These are phyloP conservation scores for Micronisus gabar DNA, from an alignment of 2,113 vertebrate genomes.

Conservation along the genomic window DNA sequence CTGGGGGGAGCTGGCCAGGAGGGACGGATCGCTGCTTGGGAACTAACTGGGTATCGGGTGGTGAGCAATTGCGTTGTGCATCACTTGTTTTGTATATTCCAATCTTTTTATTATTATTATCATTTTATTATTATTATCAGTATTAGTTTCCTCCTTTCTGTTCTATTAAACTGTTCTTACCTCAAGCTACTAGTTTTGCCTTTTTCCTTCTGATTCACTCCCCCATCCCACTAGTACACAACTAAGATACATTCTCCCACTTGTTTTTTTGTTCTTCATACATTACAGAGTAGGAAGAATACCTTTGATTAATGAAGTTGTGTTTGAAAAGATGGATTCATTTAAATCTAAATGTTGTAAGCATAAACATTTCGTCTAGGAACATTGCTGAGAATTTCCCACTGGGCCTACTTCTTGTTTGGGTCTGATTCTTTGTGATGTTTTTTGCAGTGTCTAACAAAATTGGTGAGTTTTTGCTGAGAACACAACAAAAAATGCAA, in stretches of 20 bases:
- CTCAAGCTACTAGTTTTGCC: too few species aligned
- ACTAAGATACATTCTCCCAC: not conserved
- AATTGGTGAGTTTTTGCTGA: not conserved
- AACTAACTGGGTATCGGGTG: too few species aligned
- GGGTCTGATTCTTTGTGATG: not conserved
- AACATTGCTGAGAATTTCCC: not conserved
- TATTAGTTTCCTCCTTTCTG: too few species aligned
- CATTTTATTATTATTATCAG: too few species aligned
- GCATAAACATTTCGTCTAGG: not conserved
- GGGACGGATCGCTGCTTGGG: too few species aligned
- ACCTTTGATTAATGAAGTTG: not conserved
- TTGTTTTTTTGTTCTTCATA: not conserved
- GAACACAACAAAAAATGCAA: not conserved
- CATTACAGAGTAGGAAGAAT: not conserved
- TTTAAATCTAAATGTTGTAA: not conserved
- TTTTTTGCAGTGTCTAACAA: not conserved
- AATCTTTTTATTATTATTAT: too few species aligned
- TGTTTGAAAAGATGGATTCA: not conserved
- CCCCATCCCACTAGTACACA: not conserved
- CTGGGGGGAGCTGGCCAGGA: too few species aligned
- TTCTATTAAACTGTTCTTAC: too few species aligned
- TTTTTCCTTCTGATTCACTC: too few species aligned
- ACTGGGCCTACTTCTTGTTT: not conserved
- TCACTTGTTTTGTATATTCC: too few species aligned
- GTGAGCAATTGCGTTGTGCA: too few species aligned